These are phyloP conservation scores for Mastacembelus armatus DNA, from an alignment of 2,797 vertebrate genomes.

Conservation along the genomic window DNA sequence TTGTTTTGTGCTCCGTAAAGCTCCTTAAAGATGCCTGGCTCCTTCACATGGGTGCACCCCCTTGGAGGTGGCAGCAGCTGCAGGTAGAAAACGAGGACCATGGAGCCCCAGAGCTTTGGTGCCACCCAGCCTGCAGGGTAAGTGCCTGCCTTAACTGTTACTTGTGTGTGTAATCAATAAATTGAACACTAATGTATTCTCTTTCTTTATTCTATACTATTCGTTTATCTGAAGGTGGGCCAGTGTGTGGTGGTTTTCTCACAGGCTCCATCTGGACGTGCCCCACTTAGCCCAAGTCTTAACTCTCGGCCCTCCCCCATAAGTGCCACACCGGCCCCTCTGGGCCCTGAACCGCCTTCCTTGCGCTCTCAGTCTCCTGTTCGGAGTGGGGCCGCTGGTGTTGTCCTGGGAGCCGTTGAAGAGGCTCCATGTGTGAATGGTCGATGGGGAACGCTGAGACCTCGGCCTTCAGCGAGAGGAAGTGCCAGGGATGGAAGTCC, in stretches of 20 bases:
- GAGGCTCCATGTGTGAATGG: slow-evolving; percentile 97
- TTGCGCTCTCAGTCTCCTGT: slow-evolving; percentile 94
- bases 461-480: slow-evolving; percentile 88
- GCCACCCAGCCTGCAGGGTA: slow-evolving; percentile 97
- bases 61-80: slow-evolving; percentile 96
- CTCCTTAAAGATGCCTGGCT: slow-evolving; percentile 98
- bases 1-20: slow-evolving; percentile 73
- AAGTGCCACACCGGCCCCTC: slow-evolving; percentile 92
- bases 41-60: slow-evolving; percentile 88
- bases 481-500: slow-evolving; percentile 91
- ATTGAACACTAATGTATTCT: neutral
- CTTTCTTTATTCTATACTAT: slow-evolving; percentile 2
- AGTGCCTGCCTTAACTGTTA: slow-evolving; percentile 21
- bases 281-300: slow-evolving; percentile 96
- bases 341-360: slow-evolving; percentile 90
- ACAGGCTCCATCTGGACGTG: slow-evolving; percentile 95
- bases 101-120: slow-evolving; percentile 96
- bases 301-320: slow-evolving; percentile 98
- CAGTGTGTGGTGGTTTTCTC: slow-evolving; percentile 99
- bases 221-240: slow-evolving; percentile 87
- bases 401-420: slow-evolving; percentile 84
- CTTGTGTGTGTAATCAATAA: neutral
- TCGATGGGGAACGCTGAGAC: slow-evolving; percentile 95
- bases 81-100: slow-evolving; percentile 98
- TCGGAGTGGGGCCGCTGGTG: slow-evolving; percentile 80